Percentiles rank a stretch among this genome's conserved stretches.
Conservation (phyloP, 2,113 vertebrate species). For the Propithecus coquereli region DNA sequence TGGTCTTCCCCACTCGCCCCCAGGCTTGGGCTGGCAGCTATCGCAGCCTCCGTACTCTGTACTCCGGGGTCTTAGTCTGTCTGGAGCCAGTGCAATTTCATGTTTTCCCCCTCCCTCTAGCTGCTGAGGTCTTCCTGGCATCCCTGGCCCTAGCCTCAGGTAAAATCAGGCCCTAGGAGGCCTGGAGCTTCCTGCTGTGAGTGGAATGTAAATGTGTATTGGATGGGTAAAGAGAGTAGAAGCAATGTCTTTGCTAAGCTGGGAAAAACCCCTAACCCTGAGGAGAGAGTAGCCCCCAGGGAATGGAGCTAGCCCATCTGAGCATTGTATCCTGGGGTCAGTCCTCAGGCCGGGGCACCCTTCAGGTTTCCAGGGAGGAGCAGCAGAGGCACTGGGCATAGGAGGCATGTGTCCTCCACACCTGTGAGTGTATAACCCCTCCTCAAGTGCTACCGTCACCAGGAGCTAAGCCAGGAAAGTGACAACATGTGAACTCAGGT, state of each 20-base stretch:
- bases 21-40: background rate
- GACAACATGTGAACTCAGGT: background rate
- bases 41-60: background rate
- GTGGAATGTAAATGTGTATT: background rate
- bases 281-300: background rate
- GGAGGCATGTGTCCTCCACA: background rate
- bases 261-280: background rate
- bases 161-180: background rate
- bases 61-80: background rate
- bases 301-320: background rate
- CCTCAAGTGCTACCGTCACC: background rate
- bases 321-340: background rate
- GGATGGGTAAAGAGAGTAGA: background rate
- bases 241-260: background rate
- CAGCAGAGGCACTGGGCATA: background rate
- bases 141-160: background rate
- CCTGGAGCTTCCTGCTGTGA: background rate
- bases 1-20: no score
- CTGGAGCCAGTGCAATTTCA: background rate
- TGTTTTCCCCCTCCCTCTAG: background rate
- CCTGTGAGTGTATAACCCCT: background rate
- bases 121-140: background rate
- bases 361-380: conserved; percentile 5
- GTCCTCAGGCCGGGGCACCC: background rate
- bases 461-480: background rate